Conservation (phyloP, 2,797 vertebrate species). For the Darevskia mixta region DNA sequence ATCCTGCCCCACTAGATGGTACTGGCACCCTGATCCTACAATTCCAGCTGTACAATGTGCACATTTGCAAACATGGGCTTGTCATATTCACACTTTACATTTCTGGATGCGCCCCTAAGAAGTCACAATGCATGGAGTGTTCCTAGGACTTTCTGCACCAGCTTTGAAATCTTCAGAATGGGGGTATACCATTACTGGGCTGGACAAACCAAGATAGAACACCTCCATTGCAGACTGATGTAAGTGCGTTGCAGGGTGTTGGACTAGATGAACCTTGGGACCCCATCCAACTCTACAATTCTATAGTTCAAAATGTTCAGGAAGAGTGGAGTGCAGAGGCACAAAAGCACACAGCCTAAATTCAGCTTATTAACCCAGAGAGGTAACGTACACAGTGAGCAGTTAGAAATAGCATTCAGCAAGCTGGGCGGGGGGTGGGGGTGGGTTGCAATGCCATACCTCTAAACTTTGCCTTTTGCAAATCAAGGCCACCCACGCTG, state of each 20-base stretch:
- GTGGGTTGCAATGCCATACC: neutral
- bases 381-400: neutral
- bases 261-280: too few species aligned
- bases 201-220: neutral
- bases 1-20: neutral
- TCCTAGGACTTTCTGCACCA: neutral
- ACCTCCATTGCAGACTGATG: neutral
- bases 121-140: neutral
- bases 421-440: neutral
- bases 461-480: neutral
- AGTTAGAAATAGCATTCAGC: neutral
- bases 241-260: too few species aligned
- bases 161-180: neutral
- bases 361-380: neutral
- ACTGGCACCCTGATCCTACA: neutral
- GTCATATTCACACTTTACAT: neutral
- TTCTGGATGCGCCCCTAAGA: neutral
- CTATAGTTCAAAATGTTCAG: neutral
- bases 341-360: neutral
- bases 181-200: neutral
- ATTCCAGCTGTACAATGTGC: neutral
- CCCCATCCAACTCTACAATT: too few species aligned
- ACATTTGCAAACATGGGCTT: neutral
- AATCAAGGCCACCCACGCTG: neutral
- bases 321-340: neutral